A percentile compares a stretch with the other conserved stretches of the same genome.
Conservation (phyloP, 1,140 invertebrate species). For the Drepana arcuata region DNA sequence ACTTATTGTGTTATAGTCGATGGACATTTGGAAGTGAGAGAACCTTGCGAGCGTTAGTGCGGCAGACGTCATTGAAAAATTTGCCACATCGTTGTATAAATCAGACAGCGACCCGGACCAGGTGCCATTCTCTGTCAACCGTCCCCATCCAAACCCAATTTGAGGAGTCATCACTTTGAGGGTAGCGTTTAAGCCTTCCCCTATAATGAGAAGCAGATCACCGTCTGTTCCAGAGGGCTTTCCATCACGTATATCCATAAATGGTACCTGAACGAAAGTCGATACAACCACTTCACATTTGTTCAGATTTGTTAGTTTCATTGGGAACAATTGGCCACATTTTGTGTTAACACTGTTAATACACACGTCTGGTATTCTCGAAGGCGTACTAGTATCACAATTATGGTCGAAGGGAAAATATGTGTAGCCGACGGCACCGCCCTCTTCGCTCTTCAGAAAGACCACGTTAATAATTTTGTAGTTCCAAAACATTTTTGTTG, state of each 20-base stretch:
- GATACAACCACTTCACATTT: slow-evolving; percentile 38
- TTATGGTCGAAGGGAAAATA: slow-evolving; percentile 22
- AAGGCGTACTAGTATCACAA: slow-evolving; percentile 23
- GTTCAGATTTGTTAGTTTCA: slow-evolving; percentile 41
- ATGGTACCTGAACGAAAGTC: slow-evolving; percentile 38
- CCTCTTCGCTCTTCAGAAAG: slow-evolving; percentile 21
- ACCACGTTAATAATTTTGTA: slow-evolving; percentile 38
- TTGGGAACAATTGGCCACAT: slow-evolving; percentile 20
- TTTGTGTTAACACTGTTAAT: background rate
- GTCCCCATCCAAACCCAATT: slow-evolving; percentile 39
- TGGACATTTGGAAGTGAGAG: slow-evolving; percentile 40
- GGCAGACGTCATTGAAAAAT: slow-evolving; percentile 53
- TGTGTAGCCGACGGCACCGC: slow-evolving; percentile 17
- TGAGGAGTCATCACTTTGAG: slow-evolving; percentile 35
- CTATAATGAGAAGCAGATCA: slow-evolving; percentile 33
- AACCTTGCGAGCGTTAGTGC: slow-evolving; percentile 34
- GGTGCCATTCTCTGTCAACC: slow-evolving; percentile 29
- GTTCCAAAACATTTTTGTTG: slow-evolving; percentile 31
- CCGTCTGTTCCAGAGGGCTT: slow-evolving; percentile 39
- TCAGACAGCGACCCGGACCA: slow-evolving; percentile 51
- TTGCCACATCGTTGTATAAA: slow-evolving; percentile 36
- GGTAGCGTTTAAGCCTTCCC: slow-evolving; percentile 32
- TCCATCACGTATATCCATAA: slow-evolving; percentile 31
- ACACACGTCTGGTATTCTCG: slow-evolving; percentile 5
- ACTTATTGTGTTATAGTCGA: slow-evolving; percentile 21